Evolutionary conservation across 1,140 invertebrate genomes (phyloP), one percentile per base, ranked within the genome.

Genomic region (Agraylea sexmaculata): DNA sequence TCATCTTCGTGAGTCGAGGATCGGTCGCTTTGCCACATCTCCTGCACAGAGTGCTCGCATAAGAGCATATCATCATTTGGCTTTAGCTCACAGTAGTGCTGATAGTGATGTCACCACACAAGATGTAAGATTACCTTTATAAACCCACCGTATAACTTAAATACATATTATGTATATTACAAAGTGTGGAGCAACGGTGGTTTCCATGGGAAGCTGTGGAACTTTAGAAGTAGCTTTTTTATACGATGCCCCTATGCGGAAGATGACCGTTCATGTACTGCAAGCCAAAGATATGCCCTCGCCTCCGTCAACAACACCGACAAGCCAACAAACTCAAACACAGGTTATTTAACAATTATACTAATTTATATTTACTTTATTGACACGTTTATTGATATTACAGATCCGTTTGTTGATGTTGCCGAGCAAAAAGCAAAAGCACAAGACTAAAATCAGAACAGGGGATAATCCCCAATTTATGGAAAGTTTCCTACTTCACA

Each of bases 401-500:
- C 59, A 87, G 77, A 84, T 94, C 17, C 74, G 88, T 23, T 66
- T 93, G 40, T 73, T 93, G 19, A 66, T 94, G 47, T 60, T 93
- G 37, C 91, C 90, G 0, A 79, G 83, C 47, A 91, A 91, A 53
- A 92, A 91, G 58, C 87, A 92, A 55, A 87, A 90, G 51, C 84
- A 86, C 57, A 94, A 93, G 62, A 93, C 88, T 3, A 86, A 89
- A 61, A 83, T 91, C 15, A 76, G 87, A 39, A 77, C 82, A 43
- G 87, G 87, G 2, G 80, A 87, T 51, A 87, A 83, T 54, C 88
- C 89, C 1, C 81, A 88, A 53, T 93, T 87, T 54, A 83, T 91
- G 74, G 90, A 94, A 57, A 89, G 83, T 51, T 92, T 94, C 59
- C 69, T 89, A 25, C 76, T 95, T 44, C 86, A 79, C 58, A 81